Base-by-base conservation (phyloP, 2,888 invertebrate species). In the Drosophila colorata region DNA sequence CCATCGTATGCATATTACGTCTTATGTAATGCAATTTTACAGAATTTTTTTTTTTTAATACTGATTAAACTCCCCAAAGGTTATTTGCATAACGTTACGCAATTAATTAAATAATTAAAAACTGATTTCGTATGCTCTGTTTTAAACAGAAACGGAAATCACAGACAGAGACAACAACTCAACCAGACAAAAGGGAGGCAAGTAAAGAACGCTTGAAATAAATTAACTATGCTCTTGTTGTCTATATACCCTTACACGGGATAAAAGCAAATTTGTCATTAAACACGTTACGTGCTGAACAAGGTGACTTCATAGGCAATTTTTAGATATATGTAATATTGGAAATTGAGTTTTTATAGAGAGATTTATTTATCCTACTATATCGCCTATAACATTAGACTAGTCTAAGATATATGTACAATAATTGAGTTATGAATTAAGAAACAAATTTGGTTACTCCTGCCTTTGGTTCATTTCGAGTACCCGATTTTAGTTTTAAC, bases 31-130 rank as follows among this genome's bases (percentile, higher is more conserved):
- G 20, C 57, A 51, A 49, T 35, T 16, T 11, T 23, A 31, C 1
- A 31, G 20, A 37, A 48, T 16, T 43, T 56, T 49, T 16, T 43
- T 56, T 49, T 53, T 28, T 23, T 5, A 7, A 23, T 28, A 13
- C 16, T 18, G 20, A 49, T 64, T 16, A 38, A 69, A 60, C 14
- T 53, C 9, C 8, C 43, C 33, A 23, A 57, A 14, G 33, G 47
- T 14, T 63, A 74, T 82, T 85, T 82, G 60, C 77, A 86, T 86
- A 74, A 76, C 56, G 72, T 70, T 76, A 69, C 55, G 80, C 73
- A 86, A 85, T 85, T 80, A 70, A 86, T 76, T 82, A 69, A 78
- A 80, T 73, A 85, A 88, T 85, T 86, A 71, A 83, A 85, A 85
- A 70, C 75, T 75, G 80, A 71, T 85, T 87, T 79, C 71, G 65